phyloP scores from a whole-genome alignment of 2,113 vertebrate genomes.

The Python bivittatus region DNA sequence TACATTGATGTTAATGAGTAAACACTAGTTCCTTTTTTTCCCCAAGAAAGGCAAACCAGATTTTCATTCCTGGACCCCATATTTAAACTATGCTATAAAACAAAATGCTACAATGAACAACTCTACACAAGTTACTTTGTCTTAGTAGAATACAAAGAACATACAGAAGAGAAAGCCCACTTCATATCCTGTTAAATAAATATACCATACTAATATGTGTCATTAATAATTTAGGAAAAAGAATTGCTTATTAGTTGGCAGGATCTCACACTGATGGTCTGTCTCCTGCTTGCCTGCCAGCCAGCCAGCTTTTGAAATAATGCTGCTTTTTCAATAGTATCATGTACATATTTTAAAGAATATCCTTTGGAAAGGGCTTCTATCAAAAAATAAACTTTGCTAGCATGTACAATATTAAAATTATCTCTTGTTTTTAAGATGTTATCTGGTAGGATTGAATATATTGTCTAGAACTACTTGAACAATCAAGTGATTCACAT shows the following conservation, averaged over 20 bases:
- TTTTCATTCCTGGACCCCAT: background rate
- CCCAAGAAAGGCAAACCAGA: background rate
- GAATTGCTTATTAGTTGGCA: background rate
- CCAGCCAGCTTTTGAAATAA: background rate
- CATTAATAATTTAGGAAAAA: background rate
- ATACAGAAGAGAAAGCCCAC: background rate
- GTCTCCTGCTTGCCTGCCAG: background rate
- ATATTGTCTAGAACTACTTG: background rate
- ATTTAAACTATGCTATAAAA: background rate
- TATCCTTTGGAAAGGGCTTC: background rate
- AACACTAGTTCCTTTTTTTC: background rate
- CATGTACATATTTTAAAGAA: background rate
- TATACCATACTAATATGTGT: background rate
- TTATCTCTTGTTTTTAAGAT: background rate
- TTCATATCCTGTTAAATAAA: background rate
- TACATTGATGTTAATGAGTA: slow-evolving; percentile 20
- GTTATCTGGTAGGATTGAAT: background rate
- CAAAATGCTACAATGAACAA: background rate
- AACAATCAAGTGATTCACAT: background rate
- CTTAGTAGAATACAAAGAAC: background rate
- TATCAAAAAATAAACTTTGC: background rate
- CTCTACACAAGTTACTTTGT: background rate
- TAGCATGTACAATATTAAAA: background rate
- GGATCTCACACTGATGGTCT: background rate
- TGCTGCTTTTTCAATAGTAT: background rate